Evolutionary conservation across 2,797 vertebrate species (phyloP).

Genomic region (Enteromius viviparus): DNA sequence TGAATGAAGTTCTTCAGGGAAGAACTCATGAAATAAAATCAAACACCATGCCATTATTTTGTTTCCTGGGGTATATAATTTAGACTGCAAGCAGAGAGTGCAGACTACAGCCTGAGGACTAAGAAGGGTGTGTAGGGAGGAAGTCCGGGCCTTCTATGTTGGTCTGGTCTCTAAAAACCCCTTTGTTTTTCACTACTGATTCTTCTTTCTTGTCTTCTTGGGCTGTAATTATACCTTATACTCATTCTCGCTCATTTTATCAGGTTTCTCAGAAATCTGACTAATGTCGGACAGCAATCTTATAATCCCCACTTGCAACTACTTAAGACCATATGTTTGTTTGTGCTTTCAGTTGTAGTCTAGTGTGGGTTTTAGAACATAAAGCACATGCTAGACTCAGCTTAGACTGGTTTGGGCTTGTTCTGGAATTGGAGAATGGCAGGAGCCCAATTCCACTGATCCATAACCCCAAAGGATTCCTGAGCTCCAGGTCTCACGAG

Average conservation of each 20-base stretch:
- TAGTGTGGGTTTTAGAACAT: conserved; percentile 39
- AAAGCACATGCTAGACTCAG: conserved; percentile 3
- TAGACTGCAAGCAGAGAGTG: conserved; percentile 58
- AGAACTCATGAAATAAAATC: conserved; percentile 61
- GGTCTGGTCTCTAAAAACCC: conserved; percentile 36
- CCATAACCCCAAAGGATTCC: conserved; percentile 47
- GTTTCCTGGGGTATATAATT: conserved; percentile 62
- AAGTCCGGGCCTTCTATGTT: conserved; percentile 39
- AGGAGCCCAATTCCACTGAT: conserved; percentile 45
- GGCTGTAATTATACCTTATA: conserved; percentile 43
- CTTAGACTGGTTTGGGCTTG: conserved; percentile 52
- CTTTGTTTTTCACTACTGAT: conserved; percentile 37
- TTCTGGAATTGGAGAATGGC: conserved; percentile 30
- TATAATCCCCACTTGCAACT: conserved; percentile 38
- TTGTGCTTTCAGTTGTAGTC: conserved; percentile 21
- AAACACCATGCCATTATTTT: conserved; percentile 50
- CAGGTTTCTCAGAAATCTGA: conserved; percentile 43
- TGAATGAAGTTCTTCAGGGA: conserved; percentile 63
- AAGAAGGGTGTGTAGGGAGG: conserved; percentile 39
- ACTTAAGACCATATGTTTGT: conserved; percentile 41
- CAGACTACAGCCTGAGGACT: conserved; percentile 56
- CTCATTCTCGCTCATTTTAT: conserved; percentile 25
- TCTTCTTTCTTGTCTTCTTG: neutral
- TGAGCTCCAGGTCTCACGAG: conserved; percentile 28
- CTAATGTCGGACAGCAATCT: conserved; percentile 26